phyloP scores from a whole-genome alignment of 2,113 vertebrate species.

The Atractosteus spatula region DNA sequence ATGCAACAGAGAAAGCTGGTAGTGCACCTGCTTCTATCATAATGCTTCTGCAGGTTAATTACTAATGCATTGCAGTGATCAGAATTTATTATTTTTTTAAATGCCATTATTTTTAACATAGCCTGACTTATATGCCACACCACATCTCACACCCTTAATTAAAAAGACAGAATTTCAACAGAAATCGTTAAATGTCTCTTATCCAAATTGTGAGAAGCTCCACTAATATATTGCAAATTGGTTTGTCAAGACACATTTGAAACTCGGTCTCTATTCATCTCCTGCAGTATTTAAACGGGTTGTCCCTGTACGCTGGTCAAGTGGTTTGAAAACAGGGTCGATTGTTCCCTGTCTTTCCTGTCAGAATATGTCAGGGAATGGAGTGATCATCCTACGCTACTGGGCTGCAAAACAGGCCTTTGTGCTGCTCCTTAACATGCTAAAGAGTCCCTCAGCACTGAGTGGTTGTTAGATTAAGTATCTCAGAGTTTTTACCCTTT shows the following conservation, averaged over 20 bases:
- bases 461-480: conserved; percentile 22
- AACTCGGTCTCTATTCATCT: conserved; percentile 23
- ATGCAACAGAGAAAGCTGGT: no score
- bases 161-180: conserved; percentile 5
- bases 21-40: neutral
- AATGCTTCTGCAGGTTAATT: neutral
- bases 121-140: neutral
- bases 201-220: conserved; percentile 2
- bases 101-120: neutral
- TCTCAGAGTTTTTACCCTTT: conserved; percentile 20
- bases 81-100: neutral
- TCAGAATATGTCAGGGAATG: conserved; percentile 27
- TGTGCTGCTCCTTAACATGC: conserved; percentile 6
- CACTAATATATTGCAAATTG: conserved; percentile 11
- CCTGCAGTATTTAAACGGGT: conserved; percentile 17
- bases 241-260: conserved; percentile 6
- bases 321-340: conserved; percentile 32
- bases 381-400: conserved; percentile 30
- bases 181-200: conserved; percentile 5
- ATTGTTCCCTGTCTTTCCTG: conserved; percentile 38
- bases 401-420: neutral
- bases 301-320: conserved; percentile 7
- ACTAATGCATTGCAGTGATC: neutral
- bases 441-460: neutral
- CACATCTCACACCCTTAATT: neutral